Evolutionary conservation across 2,113 vertebrate species (phyloP).

Genomic region (Syngnathus typhle): DNA sequence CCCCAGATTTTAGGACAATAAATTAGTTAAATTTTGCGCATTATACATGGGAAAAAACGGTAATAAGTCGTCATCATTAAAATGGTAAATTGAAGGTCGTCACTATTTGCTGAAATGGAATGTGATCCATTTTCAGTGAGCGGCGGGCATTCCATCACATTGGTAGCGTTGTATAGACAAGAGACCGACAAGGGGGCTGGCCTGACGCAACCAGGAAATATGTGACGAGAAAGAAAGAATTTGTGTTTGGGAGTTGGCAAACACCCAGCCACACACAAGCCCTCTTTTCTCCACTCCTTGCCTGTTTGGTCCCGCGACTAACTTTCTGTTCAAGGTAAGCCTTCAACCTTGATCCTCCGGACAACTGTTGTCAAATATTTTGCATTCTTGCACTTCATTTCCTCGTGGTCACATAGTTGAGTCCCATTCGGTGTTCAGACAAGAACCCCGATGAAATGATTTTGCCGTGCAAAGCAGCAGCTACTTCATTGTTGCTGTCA

Average conservation of each 20-base stretch:
- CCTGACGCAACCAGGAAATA: background rate
- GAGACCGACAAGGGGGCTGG: too few species aligned
- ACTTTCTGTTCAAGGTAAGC: constrained; percentile 47
- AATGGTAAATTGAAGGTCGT: background rate
- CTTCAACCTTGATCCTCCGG: background rate
- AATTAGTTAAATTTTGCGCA: too few species aligned
- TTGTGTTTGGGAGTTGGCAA: constrained; percentile 7
- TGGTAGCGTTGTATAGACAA: background rate
- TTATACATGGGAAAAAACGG: too few species aligned
- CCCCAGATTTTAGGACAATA: too few species aligned
- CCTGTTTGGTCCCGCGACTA: constrained; percentile 16
- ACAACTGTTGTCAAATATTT: background rate
- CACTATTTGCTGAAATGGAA: background rate
- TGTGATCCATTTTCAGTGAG: too few species aligned
- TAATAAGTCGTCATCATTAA: too few species aligned
- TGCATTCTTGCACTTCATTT: background rate
- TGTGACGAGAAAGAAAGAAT: background rate
- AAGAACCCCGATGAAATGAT: background rate
- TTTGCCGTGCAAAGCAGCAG: background rate
- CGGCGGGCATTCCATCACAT: background rate
- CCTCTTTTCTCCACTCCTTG: constrained; percentile 15
- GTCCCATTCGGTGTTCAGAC: background rate
- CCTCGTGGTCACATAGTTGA: background rate
- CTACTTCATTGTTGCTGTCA: background rate
- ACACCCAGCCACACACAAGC: constrained; percentile 9